Evolutionary conservation across 2,113 vertebrate species (phyloP).

Genomic region (Nesoenas mayeri): DNA sequence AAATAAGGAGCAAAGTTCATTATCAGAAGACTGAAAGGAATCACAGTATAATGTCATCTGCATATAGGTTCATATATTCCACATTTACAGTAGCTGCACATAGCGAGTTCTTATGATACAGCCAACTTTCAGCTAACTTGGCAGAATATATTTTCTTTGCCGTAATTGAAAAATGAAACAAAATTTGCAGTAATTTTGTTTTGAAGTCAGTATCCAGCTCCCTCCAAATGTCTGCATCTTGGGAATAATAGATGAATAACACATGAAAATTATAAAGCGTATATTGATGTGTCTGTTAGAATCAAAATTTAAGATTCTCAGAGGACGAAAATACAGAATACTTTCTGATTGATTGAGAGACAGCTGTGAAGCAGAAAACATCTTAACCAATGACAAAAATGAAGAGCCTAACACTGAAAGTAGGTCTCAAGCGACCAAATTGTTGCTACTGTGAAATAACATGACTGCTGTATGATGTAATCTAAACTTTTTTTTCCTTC

Average conservation of each 20-base stretch:
- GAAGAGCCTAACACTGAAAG: background rate
- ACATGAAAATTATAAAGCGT: background rate
- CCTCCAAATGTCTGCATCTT: background rate
- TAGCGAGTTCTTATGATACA: background rate
- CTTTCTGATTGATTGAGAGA: conserved; percentile 2
- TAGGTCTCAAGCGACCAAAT: background rate
- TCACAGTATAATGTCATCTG: background rate
- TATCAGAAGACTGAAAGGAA: background rate
- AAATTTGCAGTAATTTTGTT: background rate
- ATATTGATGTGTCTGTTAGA: background rate
- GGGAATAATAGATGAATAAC: background rate
- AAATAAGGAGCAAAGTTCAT: background rate
- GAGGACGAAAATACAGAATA: background rate
- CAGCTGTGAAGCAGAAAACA: conserved; percentile 15
- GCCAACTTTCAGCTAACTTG: background rate
- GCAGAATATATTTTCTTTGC: background rate
- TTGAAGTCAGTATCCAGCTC: background rate
- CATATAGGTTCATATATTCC: background rate
- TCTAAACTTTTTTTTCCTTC: background rate
- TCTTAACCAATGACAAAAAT: background rate
- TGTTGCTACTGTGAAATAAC: background rate
- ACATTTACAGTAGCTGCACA: background rate
- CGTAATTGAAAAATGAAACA: background rate
- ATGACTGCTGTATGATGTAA: background rate
- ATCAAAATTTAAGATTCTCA: background rate